Conservation (phyloP, 2,113 vertebrate species). For the Delphinus delphis region DNA sequence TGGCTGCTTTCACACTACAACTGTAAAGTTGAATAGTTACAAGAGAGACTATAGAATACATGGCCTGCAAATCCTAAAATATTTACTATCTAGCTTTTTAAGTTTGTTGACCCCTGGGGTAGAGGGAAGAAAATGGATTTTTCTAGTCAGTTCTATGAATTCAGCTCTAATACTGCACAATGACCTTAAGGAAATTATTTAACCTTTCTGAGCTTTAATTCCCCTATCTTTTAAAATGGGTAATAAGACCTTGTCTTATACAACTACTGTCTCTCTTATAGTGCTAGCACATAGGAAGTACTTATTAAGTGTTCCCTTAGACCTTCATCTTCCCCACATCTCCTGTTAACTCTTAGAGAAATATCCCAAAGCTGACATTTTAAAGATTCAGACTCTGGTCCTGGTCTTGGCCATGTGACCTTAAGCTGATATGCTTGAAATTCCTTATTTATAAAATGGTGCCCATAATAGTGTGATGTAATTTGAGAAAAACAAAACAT, state of each 20-base stretch:
- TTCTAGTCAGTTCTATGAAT: neutral
- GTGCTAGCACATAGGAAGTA: neutral
- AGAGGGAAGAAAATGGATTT: neutral
- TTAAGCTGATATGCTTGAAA: neutral
- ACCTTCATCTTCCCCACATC: neutral
- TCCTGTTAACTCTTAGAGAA: neutral
- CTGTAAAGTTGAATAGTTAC: neutral
- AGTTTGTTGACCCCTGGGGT: neutral
- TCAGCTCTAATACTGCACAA: neutral
- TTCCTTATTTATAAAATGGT: conserved; percentile 5
- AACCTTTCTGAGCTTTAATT: neutral
- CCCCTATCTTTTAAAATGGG: neutral
- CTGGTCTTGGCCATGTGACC: neutral
- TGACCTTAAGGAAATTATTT: neutral
- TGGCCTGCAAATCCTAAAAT: neutral
- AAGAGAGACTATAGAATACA: neutral
- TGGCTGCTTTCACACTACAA: neutral
- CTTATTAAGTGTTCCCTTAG: neutral
- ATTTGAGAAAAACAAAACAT: neutral
- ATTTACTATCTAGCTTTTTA: neutral
- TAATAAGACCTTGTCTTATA: neutral
- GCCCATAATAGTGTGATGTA: neutral
- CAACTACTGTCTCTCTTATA: neutral
- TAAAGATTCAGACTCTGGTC: neutral
- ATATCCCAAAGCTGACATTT: neutral